Percentiles rank a stretch among this genome's conserved stretches.
Conservation (phyloP, 2,797 vertebrate genomes). For the Labroides dimidiatus region DNA sequence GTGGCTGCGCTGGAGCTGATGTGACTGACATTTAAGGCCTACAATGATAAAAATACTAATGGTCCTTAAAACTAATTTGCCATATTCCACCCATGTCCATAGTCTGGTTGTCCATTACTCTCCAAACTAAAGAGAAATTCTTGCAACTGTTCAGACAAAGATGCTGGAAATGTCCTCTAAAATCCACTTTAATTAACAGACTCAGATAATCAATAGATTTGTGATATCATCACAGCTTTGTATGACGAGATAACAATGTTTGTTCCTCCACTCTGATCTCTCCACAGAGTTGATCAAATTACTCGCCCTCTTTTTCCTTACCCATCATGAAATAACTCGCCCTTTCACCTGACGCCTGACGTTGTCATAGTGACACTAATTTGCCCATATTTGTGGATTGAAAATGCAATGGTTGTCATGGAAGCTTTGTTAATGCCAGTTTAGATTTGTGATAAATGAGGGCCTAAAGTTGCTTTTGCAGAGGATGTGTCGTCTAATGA, state of each 20-base stretch:
- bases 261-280: slow-evolving; percentile 29
- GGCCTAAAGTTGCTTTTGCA: slow-evolving; percentile 29
- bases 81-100: too few relatives aligned
- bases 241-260: slow-evolving; percentile 49
- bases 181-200: slow-evolving; percentile 45
- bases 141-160: slow-evolving; percentile 21
- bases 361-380: slow-evolving; percentile 80
- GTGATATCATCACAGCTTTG: slow-evolving; percentile 39
- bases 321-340: slow-evolving; percentile 59
- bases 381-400: slow-evolving; percentile 68
- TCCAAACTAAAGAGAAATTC: not conserved
- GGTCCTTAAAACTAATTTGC: too few relatives aligned
- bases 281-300: slow-evolving; percentile 65
- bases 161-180: slow-evolving; percentile 37
- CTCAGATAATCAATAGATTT: slow-evolving; percentile 53
- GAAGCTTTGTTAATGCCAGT: slow-evolving; percentile 29
- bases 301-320: slow-evolving; percentile 44
- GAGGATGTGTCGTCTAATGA: slow-evolving; percentile 16
- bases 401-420: slow-evolving; percentile 44
- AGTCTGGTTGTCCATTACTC: not conserved
- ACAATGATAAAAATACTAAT: too few relatives aligned
- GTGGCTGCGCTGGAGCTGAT: too few relatives aligned
- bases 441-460: slow-evolving; percentile 45
- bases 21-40: too few relatives aligned
- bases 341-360: slow-evolving; percentile 75